Evolutionary conservation across 2,888 invertebrate genomes (phyloP).

Genomic region (Lycaena phlaeas): DNA sequence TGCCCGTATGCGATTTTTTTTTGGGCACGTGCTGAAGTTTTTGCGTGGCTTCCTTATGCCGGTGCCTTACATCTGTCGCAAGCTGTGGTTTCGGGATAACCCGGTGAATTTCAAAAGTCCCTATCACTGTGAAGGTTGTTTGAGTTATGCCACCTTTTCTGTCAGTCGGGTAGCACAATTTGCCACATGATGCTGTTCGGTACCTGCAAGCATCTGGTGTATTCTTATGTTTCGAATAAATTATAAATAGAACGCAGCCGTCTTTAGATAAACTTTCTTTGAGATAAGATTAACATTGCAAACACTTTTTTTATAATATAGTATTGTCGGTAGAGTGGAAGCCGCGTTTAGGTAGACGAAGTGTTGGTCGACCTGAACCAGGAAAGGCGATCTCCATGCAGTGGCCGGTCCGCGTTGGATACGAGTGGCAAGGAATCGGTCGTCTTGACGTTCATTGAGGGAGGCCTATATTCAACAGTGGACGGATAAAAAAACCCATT

Average conservation of each 20-base stretch:
- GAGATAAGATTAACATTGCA: not conserved
- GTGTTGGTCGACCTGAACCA: too few relatives aligned
- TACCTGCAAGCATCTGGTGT: conserved; percentile 68
- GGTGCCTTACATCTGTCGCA: conserved; percentile 65
- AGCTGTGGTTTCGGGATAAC: conserved; percentile 53
- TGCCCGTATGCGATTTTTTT: conserved; percentile 67
- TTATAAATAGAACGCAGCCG: conserved; percentile 49
- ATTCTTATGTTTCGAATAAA: conserved; percentile 40
- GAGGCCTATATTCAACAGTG: too few relatives aligned
- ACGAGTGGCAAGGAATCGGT: too few relatives aligned
- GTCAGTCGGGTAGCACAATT: conserved; percentile 38
- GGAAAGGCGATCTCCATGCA: too few relatives aligned
- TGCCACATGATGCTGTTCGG: conserved; percentile 61
- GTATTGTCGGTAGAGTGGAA: too few relatives aligned
- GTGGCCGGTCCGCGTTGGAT: too few relatives aligned
- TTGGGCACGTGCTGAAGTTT: conserved; percentile 61
- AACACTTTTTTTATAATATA: too few relatives aligned
- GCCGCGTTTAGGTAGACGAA: too few relatives aligned
- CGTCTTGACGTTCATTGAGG: too few relatives aligned
- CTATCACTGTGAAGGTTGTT: not conserved
- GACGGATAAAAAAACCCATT: too few relatives aligned
- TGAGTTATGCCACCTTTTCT: too few relatives aligned
- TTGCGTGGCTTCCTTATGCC: conserved; percentile 53
- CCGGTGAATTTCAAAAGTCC: conserved; percentile 27
- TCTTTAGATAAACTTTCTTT: not conserved